phyloP scores from a whole-genome alignment of 2,888 invertebrate species.

The Eilema griseolum region DNA sequence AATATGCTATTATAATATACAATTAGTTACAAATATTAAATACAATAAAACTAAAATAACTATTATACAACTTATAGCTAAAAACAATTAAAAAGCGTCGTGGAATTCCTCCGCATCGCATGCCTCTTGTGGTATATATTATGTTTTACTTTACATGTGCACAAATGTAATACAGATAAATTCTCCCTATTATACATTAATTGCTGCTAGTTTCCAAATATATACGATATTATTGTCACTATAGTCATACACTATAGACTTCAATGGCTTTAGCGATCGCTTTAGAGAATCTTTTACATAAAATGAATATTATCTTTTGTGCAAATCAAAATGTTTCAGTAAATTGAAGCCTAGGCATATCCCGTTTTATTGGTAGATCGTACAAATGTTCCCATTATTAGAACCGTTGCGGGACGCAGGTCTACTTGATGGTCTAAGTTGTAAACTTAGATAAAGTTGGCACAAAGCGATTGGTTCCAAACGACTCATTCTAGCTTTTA shows the following conservation, averaged over 20 bases:
- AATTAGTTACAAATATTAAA: too few species aligned
- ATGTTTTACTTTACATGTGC: too few species aligned
- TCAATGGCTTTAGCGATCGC: slow-evolving; percentile 24
- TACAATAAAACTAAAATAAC: too few species aligned
- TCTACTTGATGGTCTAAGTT: slow-evolving; percentile 54
- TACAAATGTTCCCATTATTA: slow-evolving; percentile 71
- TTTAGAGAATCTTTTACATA: slow-evolving; percentile 50
- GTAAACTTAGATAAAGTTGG: slow-evolving; percentile 40
- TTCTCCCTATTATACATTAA: too few species aligned
- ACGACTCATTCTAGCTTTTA: not conserved
- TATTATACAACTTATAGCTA: too few species aligned
- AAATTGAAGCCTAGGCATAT: slow-evolving; percentile 62
- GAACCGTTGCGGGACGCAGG: slow-evolving; percentile 64
- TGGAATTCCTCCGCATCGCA: too few species aligned
- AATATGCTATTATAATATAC: too few species aligned
- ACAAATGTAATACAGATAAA: too few species aligned
- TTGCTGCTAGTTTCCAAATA: too few species aligned
- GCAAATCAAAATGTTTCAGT: slow-evolving; percentile 60
- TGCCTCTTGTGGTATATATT: too few species aligned
- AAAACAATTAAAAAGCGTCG: too few species aligned
- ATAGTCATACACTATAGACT: not conserved
- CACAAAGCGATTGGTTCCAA: not conserved
- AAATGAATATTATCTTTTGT: slow-evolving; percentile 54
- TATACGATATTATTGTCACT: too few species aligned
- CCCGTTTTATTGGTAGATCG: slow-evolving; percentile 63